phyloP scores from a whole-genome alignment of 1,140 invertebrate genomes.

The Macrobrachium nipponense region DNA sequence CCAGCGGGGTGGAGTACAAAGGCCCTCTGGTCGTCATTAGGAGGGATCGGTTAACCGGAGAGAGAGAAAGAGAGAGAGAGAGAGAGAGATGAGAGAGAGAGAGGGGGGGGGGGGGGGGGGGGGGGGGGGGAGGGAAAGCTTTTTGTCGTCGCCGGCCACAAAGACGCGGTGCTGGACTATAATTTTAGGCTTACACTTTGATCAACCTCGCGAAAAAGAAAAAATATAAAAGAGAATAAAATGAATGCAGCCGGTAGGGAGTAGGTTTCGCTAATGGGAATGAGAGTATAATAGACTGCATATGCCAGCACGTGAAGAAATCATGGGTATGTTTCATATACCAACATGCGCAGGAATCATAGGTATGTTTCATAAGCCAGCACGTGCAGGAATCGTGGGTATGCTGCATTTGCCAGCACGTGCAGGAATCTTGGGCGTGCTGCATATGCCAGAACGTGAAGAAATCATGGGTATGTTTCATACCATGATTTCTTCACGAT shows the following conservation, averaged over 20 bases:
- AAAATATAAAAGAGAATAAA: no score
- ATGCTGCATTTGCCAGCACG: no score
- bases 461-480: no score
- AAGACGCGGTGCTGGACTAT: constrained; percentile 12
- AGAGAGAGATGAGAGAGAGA: neutral
- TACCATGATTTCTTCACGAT: no score
- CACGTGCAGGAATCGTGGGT: no score
- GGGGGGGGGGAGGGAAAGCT: neutral
- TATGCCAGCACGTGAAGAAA: no score
- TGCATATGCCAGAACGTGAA: no score
- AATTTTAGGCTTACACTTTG: constrained; percentile 21
- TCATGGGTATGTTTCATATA: no score
- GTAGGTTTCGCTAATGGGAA: neutral
- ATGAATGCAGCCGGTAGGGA: neutral
- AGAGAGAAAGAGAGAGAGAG: neutral
- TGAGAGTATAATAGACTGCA: neutral
- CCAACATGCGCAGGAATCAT: no score
- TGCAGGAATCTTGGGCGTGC: no score
- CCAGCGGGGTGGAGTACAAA: constrained; percentile 32
- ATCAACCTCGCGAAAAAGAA: neutral
- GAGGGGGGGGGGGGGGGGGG: no score
- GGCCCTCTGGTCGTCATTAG: constrained; percentile 37
- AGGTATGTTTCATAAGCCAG: no score
- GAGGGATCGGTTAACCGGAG: constrained; percentile 26
- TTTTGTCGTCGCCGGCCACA: constrained; percentile 27